These are phyloP conservation scores for Puma concolor DNA, from an alignment of 2,113 vertebrate genomes.

Conservation along the genomic window DNA sequence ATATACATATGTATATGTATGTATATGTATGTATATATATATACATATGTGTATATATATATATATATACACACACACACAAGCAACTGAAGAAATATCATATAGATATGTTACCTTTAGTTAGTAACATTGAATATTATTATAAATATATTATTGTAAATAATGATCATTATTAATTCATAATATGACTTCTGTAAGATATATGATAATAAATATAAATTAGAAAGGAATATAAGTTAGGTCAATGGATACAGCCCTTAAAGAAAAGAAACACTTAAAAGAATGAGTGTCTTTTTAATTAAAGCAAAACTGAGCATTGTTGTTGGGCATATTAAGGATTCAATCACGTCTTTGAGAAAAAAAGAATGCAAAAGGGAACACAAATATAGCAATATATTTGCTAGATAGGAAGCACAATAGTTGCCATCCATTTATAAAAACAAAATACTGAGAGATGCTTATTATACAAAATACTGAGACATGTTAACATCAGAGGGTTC, in stretches of 20 bases:
- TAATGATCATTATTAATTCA: neutral
- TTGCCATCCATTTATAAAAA: constrained; percentile 22
- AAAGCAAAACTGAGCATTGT: constrained; percentile 9
- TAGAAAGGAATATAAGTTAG: neutral
- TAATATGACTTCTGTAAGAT: neutral
- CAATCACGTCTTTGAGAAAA: constrained; percentile 1
- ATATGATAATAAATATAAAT: neutral
- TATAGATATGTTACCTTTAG: neutral
- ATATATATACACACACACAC: neutral
- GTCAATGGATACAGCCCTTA: neutral
- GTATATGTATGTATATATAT: neutral
- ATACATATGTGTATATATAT: neutral
- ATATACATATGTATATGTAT: neutral
- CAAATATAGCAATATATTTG: neutral
- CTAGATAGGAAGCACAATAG: neutral
- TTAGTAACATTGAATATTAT: neutral
- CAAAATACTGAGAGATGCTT: neutral
- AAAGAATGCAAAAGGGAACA: neutral
- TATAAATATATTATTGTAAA: neutral
- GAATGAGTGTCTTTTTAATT: constrained; percentile 19
- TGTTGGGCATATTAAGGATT: neutral
- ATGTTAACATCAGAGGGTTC: neutral
- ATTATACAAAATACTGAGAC: neutral
- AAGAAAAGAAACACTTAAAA: constrained; percentile 21
- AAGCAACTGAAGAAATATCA: neutral